Evolutionary conservation across 2,888 invertebrate species (phyloP).

Genomic region (Eretmocerus hayati): DNA sequence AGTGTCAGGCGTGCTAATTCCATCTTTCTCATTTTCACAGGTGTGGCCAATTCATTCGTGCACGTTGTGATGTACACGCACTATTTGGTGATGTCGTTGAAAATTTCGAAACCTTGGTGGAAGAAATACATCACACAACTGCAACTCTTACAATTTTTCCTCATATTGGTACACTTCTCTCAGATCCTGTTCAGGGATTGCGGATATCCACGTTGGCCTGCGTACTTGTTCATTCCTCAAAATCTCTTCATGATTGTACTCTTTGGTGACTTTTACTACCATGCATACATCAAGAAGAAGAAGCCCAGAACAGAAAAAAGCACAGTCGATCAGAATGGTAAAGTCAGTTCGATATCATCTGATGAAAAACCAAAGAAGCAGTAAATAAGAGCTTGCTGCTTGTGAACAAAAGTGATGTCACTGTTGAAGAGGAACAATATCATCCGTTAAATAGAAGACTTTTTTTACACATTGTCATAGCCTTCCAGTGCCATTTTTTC

Average conservation of each 20-base stretch:
- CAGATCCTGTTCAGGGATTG: slow-evolving; percentile 51
- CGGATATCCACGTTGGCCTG: slow-evolving; percentile 53
- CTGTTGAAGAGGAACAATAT: neutral
- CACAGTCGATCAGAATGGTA: slow-evolving; percentile 20
- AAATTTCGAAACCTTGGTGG: slow-evolving; percentile 63
- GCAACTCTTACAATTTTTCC: slow-evolving; percentile 68
- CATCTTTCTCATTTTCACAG: too few relatives aligned
- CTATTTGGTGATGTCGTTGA: slow-evolving; percentile 63
- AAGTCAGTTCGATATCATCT: slow-evolving; percentile 18
- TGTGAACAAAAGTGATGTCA: neutral
- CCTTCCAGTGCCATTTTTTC: too few relatives aligned
- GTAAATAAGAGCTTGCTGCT: neutral
- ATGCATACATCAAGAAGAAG: slow-evolving; percentile 50
- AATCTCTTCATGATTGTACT: slow-evolving; percentile 60
- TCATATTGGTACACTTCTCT: slow-evolving; percentile 53
- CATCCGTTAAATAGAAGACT: too few relatives aligned
- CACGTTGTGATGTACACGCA: slow-evolving; percentile 79
- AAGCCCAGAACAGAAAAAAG: slow-evolving; percentile 16
- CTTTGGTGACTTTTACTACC: slow-evolving; percentile 63
- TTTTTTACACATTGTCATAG: too few relatives aligned
- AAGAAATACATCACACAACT: slow-evolving; percentile 79
- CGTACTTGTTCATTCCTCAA: slow-evolving; percentile 56
- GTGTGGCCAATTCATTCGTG: slow-evolving; percentile 65
- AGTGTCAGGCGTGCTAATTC: too few relatives aligned
- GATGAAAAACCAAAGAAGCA: slow-evolving; percentile 28